A percentile compares a stretch with the other conserved stretches of the same genome.
Evolutionary conservation across 2,797 vertebrate species (phyloP).

Genomic region (Anguilla pacifica): DNA sequence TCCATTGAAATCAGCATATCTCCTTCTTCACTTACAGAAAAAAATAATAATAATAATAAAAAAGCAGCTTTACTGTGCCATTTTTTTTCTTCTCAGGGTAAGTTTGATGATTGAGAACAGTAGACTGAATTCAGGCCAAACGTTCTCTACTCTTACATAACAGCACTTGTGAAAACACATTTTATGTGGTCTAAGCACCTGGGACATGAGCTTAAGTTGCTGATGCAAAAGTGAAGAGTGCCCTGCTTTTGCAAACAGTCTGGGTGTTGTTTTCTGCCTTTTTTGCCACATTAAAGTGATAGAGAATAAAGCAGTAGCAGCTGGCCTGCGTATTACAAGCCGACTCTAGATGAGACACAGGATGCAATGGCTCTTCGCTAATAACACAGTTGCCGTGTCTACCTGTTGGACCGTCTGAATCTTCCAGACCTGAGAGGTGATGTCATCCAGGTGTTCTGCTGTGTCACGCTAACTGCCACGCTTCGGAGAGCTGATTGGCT

Average conservation of each 20-base stretch:
- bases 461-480: slow-evolving; percentile 62
- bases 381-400: not conserved
- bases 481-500: slow-evolving; percentile 48
- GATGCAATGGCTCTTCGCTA: not conserved
- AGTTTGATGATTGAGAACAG: not conserved
- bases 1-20: not conserved
- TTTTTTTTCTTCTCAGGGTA: not conserved
- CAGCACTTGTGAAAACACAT: not conserved
- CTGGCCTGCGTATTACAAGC: not conserved
- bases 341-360: not conserved
- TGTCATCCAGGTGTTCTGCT: slow-evolving; percentile 55
- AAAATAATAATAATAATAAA: not conserved
- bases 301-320: not conserved
- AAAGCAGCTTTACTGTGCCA: not conserved
- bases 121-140: not conserved
- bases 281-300: not conserved
- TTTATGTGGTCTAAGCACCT: not conserved
- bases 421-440: slow-evolving; percentile 41
- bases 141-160: not conserved
- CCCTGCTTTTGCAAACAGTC: not conserved
- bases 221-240: not conserved
- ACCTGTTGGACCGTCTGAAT: slow-evolving; percentile 54
- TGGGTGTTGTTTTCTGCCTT: not conserved
- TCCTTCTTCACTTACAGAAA: not conserved
- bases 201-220: not conserved